Base-by-base conservation (phyloP, 2,113 vertebrate species). In the Nothobranchius kuhntae region DNA sequence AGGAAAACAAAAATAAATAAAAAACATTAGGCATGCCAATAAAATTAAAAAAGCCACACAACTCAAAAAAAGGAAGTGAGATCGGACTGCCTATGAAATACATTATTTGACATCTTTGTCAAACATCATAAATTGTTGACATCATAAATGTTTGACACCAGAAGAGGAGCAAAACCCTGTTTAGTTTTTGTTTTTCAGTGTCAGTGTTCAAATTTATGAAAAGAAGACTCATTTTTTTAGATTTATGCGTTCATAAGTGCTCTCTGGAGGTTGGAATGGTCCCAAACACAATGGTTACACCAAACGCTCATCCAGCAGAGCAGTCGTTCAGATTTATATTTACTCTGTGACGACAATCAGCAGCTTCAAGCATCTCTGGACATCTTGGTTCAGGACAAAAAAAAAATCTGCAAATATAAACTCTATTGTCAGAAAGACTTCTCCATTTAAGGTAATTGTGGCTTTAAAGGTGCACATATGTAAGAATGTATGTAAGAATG, bases 121-220 rank as follows among this genome's bases (percentile, higher is more conserved):
- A 21, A 21, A 21, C 21, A 21, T 92, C 90, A 93, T 93, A 68
- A 81, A 94, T 92, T 92, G 93, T 93, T 92, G 90, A 94, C 93
- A 94, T 6, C 4, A 6, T 38, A 7, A 38, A 38, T 38, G 36
- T 38, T 38, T 40, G 30, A 30, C 21, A 30, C 30, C 30, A 30
- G 30, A 30, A 30, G 30, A 30, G 30, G 30, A 30, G 30, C 30
- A 4, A 30, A 30, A 30, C 30, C 30, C 30, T 30, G 3, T 30
- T 30, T 21, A 21, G 21, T 21, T 21, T 21, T 21, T 21, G 21
- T 30, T 30, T 30, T 30, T 30, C 30, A 30, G 4, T 30, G 30
- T 30, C 30, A 30, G 30, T 30, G 4, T 30, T 4, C 0, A 30
- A 30, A 30, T 30, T 30, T 30, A 30, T 30, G 30, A 50, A n/a